phyloP scores from a whole-genome alignment of 2,888 invertebrate genomes.

The Troides oblongomaculatus region DNA sequence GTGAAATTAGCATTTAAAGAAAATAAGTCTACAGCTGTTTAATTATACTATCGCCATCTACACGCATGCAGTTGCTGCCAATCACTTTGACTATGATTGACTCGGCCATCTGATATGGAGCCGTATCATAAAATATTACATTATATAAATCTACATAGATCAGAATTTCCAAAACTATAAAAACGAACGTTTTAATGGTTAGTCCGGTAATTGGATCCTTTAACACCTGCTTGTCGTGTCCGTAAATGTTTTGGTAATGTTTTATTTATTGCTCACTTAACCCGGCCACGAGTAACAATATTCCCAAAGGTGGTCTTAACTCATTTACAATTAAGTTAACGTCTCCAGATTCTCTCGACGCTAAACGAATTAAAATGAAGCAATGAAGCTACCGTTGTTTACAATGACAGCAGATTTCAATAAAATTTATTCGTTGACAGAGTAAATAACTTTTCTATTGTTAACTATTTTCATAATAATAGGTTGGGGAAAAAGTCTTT shows the following conservation, averaged over 20 bases:
- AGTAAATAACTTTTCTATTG: background rate
- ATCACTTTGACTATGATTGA: too few species aligned
- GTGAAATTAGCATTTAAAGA: too few species aligned
- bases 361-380: constrained; percentile 65
- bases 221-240: constrained; percentile 25
- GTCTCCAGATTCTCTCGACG: constrained; percentile 57
- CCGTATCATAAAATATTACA: too few species aligned
- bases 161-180: background rate
- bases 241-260: constrained; percentile 48
- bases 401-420: background rate
- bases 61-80: too few species aligned
- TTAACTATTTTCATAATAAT: background rate
- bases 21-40: too few species aligned
- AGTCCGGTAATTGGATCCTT: constrained; percentile 7
- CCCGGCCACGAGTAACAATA: constrained; percentile 47
- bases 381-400: constrained; percentile 48
- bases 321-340: constrained; percentile 67
- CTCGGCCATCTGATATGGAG: too few species aligned
- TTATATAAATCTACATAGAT: too few species aligned
- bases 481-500: too few species aligned
- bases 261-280: constrained; percentile 58
- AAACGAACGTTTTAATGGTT: background rate
- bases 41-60: too few species aligned
- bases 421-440: background rate
- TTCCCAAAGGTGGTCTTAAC: constrained; percentile 62